Evolutionary conservation across 37 sponge, comb jelly and placozoan genomes (phyloP).

Genomic region (Aplysina aerophoba): DNA sequence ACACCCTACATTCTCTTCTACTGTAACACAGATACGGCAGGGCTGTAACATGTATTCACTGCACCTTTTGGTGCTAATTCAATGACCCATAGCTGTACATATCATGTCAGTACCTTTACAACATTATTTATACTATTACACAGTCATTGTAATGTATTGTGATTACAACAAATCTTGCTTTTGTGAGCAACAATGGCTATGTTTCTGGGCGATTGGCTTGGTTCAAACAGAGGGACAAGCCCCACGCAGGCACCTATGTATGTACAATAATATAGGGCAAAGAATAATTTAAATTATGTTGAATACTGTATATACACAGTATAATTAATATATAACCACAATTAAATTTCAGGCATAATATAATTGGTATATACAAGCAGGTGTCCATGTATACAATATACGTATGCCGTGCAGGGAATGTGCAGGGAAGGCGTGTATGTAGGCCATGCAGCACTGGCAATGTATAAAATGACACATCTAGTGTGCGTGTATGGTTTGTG

Average conservation of each 20-base stretch:
- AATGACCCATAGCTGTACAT: background rate
- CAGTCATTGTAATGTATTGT: background rate
- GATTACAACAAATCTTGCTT: background rate
- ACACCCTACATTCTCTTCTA: slow-evolving; percentile 81
- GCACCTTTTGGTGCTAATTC: background rate
- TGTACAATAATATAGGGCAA: background rate
- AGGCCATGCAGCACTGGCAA: no score
- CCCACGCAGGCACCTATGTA: slow-evolving; percentile 32
- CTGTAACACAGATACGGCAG: background rate
- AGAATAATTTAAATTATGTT: background rate
- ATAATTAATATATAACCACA: no score
- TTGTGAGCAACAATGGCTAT: slow-evolving; percentile 40
- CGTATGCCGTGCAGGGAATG: no score
- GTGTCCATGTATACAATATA: no score
- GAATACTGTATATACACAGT: no score
- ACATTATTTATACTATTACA: background rate
- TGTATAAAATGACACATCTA: no score
- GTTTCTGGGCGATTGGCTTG: slow-evolving; percentile 72
- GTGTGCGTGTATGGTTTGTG: no score
- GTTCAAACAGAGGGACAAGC: slow-evolving; percentile 66
- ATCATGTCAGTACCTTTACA: no score
- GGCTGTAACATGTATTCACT: background rate
- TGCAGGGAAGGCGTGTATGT: no score
- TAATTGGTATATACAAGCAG: no score
- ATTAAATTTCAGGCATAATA: no score